phyloP scores from a whole-genome alignment of 2,797 vertebrate species.

The Mus caroli region DNA sequence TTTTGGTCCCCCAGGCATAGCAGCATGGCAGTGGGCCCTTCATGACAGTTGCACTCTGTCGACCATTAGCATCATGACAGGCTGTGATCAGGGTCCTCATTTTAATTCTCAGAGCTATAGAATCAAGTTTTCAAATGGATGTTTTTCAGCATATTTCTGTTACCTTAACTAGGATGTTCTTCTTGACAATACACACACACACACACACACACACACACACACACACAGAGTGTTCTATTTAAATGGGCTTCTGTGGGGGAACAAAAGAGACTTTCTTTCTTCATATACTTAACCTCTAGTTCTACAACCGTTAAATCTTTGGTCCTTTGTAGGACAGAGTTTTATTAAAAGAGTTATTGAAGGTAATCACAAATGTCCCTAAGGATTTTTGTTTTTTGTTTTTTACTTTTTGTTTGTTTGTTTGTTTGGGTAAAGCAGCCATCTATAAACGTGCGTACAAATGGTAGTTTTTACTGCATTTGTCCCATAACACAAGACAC shows the following conservation, averaged over 20 bases:
- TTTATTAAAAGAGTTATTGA: slow-evolving; percentile 59
- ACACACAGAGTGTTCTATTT: slow-evolving; percentile 44
- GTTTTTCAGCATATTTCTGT: slow-evolving; percentile 48
- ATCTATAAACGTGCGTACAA: slow-evolving; percentile 41
- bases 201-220: too few species aligned
- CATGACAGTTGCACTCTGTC: background rate
- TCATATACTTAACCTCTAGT: slow-evolving; percentile 23
- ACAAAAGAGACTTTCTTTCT: slow-evolving; percentile 8
- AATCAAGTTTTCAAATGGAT: background rate
- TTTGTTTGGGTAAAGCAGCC: slow-evolving; percentile 13
- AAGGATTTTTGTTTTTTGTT: background rate
- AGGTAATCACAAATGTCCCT: slow-evolving; percentile 45
- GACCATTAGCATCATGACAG: slow-evolving; percentile 18
- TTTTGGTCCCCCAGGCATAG: background rate
- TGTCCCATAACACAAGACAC: slow-evolving; percentile 59
- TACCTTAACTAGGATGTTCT: background rate
- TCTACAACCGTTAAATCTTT: slow-evolving; percentile 57
- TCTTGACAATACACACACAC: slow-evolving; percentile 37
- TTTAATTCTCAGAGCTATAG: slow-evolving; percentile 34
- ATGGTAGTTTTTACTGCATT: slow-evolving; percentile 53
- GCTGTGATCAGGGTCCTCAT: background rate
- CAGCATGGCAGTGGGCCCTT: background rate
- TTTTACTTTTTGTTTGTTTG: background rate
- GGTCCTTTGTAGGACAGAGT: slow-evolving; percentile 43
- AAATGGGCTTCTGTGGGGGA: background rate